Conservation (phyloP, 2,797 vertebrate genomes). For the Eulemur coronatus region DNA sequence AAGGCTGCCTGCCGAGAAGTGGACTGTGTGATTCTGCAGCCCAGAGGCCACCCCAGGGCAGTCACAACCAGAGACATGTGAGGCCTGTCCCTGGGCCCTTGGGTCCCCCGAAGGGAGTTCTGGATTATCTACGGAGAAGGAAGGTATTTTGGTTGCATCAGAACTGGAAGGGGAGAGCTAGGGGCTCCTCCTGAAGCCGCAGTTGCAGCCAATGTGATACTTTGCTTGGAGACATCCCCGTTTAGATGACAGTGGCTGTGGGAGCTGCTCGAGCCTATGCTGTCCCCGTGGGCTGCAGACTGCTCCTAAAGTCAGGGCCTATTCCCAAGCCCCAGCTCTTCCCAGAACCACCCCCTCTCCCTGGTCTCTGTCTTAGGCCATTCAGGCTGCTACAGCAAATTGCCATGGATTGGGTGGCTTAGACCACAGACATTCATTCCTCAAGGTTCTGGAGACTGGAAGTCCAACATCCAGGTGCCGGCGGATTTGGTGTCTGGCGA, state of each 20-base stretch:
- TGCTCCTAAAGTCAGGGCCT: no score
- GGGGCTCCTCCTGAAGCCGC: neutral
- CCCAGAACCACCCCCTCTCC: neutral
- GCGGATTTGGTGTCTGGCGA: no score
- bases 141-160: neutral
- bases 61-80: neutral
- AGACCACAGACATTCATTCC: neutral
- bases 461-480: neutral
- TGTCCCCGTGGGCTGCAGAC: fast-evolving
- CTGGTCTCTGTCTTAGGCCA: neutral
- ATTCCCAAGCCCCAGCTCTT: neutral
- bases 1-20: fast-evolving
- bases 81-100: neutral
- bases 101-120: neutral
- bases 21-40: neutral
- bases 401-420: neutral
- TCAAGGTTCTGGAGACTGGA: neutral
- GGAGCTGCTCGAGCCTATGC: no score
- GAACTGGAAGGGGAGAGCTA: neutral
- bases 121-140: fast-evolving
- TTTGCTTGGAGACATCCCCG: neutral
- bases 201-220: neutral
- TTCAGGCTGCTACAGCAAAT: neutral
- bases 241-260: neutral
- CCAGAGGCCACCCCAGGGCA: neutral